phyloP scores from a whole-genome alignment of 2,113 vertebrate genomes.

The Pseudolaguvia tuberculata region DNA sequence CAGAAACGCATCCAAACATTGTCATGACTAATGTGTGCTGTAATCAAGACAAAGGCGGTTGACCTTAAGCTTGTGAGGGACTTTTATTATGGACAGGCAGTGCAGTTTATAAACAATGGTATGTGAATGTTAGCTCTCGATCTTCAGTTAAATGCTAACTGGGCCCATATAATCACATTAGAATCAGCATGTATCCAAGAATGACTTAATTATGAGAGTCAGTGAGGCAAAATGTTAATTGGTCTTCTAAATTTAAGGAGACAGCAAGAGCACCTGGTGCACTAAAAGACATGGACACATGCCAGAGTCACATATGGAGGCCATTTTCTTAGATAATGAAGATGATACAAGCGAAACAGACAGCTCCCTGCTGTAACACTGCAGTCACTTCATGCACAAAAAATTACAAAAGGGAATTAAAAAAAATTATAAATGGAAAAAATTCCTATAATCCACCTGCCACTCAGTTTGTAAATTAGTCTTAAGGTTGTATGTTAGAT shows the following conservation, averaged over 20 bases:
- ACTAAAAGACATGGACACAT: constrained; percentile 59
- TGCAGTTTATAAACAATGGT: neutral
- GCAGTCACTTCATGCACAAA: neutral
- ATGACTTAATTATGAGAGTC: constrained; percentile 21
- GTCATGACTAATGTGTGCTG: too few species aligned
- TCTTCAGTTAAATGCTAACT: constrained; percentile 1
- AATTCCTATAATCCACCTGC: too few species aligned
- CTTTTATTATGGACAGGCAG: too few species aligned
- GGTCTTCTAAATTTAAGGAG: constrained; percentile 54
- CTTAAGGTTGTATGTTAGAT: neutral
- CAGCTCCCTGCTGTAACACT: constrained; percentile 14
- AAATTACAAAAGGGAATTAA: neutral
- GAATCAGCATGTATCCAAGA: constrained; percentile 10
- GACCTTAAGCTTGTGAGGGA: too few species aligned
- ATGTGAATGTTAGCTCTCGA: neutral
- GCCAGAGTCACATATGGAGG: constrained; percentile 63
- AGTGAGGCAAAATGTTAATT: constrained; percentile 45
- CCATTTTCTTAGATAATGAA: constrained; percentile 60
- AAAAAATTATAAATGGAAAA: too few species aligned
- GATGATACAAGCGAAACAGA: constrained; percentile 60
- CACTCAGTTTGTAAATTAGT: neutral
- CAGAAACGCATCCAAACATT: too few species aligned
- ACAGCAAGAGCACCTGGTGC: constrained; percentile 58
- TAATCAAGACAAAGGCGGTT: too few species aligned
- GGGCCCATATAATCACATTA: neutral